These are phyloP conservation scores for Phocides pigmalion DNA, from an alignment of 1,140 invertebrate genomes.

Conservation along the genomic window DNA sequence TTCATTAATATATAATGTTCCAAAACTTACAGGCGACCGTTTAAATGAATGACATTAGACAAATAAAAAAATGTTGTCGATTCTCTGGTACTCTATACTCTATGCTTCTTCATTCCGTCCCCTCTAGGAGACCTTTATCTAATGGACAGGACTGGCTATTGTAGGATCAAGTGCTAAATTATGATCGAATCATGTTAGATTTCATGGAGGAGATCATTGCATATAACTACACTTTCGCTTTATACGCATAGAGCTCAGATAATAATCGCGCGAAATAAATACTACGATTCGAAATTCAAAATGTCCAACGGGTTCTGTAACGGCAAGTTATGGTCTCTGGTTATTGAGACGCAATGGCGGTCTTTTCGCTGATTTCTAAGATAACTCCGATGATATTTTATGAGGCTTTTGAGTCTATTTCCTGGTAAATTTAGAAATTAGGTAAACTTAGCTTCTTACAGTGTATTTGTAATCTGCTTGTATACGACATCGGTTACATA, in stretches of 20 bases:
- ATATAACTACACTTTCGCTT: conserved; percentile 46
- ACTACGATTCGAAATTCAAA: conserved; percentile 63
- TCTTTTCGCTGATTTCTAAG: conserved; percentile 20
- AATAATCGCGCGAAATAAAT: conserved; percentile 59
- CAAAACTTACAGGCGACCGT: not conserved
- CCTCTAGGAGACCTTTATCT: conserved; percentile 53
- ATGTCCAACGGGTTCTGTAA: conserved; percentile 42
- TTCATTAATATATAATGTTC: too few species aligned
- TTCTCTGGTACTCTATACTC: conserved; percentile 25
- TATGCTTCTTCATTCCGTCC: conserved; percentile 31
- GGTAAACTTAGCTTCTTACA: too few species aligned
- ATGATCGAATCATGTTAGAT: conserved; percentile 63
- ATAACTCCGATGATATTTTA: conserved; percentile 28
- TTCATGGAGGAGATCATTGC: conserved; percentile 54
- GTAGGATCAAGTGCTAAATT: conserved; percentile 69
- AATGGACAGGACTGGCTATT: conserved; percentile 58
- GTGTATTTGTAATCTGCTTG: too few species aligned
- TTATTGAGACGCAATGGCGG: conserved; percentile 11
- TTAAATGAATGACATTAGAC: not conserved
- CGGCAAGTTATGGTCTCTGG: conserved; percentile 47
- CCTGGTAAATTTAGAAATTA: too few species aligned
- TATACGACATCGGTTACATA: too few species aligned
- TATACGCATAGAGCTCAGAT: conserved; percentile 44
- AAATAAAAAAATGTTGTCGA: conserved; percentile 3
- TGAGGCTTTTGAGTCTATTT: not conserved